A percentile compares a stretch with the other conserved stretches of the same genome.
phyloP scores from a whole-genome alignment of 2,888 invertebrate genomes.

The Pseudoips prasinana region DNA sequence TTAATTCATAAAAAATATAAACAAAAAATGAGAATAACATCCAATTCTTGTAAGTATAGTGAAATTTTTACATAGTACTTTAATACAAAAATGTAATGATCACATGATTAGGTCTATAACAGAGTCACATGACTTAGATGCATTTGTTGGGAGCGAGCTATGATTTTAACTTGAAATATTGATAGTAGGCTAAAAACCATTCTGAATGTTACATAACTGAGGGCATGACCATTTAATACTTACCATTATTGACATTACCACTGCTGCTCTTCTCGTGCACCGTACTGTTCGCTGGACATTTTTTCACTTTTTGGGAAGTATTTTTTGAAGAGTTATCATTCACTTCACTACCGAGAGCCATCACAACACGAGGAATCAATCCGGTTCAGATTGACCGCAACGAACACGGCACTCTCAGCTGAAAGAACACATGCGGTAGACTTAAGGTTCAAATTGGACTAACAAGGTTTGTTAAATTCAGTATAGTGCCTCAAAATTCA shows the following conservation, averaged over 20 bases:
- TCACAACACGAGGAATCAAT: constrained; percentile 81
- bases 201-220: constrained; percentile 76
- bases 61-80: not conserved
- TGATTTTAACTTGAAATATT: constrained; percentile 35
- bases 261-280: constrained; percentile 66
- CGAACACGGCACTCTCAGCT: constrained; percentile 78
- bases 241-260: constrained; percentile 75
- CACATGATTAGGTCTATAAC: constrained; percentile 55
- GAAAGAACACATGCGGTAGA: constrained; percentile 78
- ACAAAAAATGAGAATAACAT: constrained; percentile 3
- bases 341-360: constrained; percentile 83
- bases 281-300: constrained; percentile 66
- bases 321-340: constrained; percentile 76
- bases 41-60: not conserved
- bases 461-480: constrained; percentile 36
- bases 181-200: constrained; percentile 43
- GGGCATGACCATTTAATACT: constrained; percentile 66
- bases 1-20: no score
- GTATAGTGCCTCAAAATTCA: constrained; percentile 33
- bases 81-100: constrained; percentile 34
- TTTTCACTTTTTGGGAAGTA: constrained; percentile 76
- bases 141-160: constrained; percentile 36
- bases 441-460: constrained; percentile 75
- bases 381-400: constrained; percentile 75
- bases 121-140: constrained; percentile 66